Conservation (phyloP, 2,888 invertebrate species). For the Heteromurus nitidus region DNA sequence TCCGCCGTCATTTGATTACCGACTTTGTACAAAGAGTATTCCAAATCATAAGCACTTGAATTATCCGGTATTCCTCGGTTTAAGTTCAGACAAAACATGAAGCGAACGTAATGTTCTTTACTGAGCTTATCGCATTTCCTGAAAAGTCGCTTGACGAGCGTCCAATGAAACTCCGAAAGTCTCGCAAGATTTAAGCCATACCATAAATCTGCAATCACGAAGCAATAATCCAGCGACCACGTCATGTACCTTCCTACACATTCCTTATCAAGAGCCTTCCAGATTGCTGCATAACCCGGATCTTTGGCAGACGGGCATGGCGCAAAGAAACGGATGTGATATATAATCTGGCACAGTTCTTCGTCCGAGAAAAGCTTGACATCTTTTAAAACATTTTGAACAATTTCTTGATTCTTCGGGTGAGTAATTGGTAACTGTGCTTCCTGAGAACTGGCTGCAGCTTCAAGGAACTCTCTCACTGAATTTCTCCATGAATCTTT, state of each 20-base stretch:
- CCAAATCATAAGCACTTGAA: conserved; percentile 82
- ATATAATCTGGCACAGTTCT: conserved; percentile 59
- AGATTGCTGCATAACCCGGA: conserved; percentile 81
- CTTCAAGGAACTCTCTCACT: conserved; percentile 32
- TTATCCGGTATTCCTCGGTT: conserved; percentile 77
- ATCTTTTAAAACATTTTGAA: conserved; percentile 39
- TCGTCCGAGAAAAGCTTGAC: conserved; percentile 46
- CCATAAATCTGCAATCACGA: conserved; percentile 82
- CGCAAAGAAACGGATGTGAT: conserved; percentile 75
- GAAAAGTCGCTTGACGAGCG: conserved; percentile 79
- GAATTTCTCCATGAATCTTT: conserved; percentile 11
- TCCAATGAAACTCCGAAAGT: conserved; percentile 76
- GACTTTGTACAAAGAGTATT: conserved; percentile 78
- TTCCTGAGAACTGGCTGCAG: conserved; percentile 13
- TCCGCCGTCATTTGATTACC: conserved; percentile 80
- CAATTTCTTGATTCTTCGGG: conserved; percentile 40
- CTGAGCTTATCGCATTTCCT: conserved; percentile 80
- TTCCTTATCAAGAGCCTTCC: conserved; percentile 82
- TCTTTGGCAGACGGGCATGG: conserved; percentile 77
- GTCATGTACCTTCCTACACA: conserved; percentile 78
- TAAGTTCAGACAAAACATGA: conserved; percentile 82
- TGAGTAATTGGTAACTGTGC: conserved; percentile 43
- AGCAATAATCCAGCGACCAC: conserved; percentile 79
- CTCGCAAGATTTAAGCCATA: conserved; percentile 76
- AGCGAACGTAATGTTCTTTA: conserved; percentile 81